Percentiles rank a stretch among this genome's conserved stretches.
phyloP scores from a whole-genome alignment of 2,113 vertebrate genomes.

The Muscicapa adusta region DNA sequence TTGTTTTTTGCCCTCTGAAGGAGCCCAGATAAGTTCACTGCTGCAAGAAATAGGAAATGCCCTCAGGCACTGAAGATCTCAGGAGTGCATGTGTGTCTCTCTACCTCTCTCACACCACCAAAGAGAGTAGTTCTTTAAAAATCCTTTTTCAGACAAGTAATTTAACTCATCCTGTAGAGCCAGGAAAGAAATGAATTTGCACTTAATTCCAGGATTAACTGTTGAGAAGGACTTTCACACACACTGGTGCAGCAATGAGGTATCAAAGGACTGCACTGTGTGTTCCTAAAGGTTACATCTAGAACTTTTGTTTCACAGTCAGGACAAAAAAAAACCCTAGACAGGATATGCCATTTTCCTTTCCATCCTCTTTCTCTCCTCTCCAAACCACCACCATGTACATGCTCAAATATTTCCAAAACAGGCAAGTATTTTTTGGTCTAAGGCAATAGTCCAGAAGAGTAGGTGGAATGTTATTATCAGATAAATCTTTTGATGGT shows the following conservation, averaged over 20 bases:
- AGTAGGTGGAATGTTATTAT: neutral
- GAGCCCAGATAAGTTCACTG: slow-evolving; percentile 25
- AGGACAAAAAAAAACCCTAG: fast-evolving
- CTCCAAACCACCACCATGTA: neutral
- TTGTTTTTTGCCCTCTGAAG: slow-evolving; percentile 28
- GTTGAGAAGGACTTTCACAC: neutral
- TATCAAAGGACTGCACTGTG: neutral
- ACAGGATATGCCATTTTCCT: neutral
- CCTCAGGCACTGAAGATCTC: slow-evolving; percentile 30
- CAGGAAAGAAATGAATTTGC: neutral
- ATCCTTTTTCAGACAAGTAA: neutral
- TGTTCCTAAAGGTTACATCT: neutral
- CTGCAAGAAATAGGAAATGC: slow-evolving; percentile 25
- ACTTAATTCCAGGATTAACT: neutral
- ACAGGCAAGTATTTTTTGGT: neutral
- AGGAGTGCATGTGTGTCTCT: neutral
- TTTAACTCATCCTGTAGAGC: neutral
- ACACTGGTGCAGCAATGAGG: neutral
- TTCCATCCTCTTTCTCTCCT: neutral
- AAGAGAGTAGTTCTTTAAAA: neutral
- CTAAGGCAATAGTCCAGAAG: neutral
- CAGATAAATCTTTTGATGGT: neutral
- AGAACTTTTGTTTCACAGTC: neutral
- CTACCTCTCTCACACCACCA: neutral
- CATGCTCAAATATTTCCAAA: neutral